These are phyloP conservation scores for Enteromius anoplus DNA, from an alignment of 2,797 vertebrate genomes.

Conservation along the genomic window DNA sequence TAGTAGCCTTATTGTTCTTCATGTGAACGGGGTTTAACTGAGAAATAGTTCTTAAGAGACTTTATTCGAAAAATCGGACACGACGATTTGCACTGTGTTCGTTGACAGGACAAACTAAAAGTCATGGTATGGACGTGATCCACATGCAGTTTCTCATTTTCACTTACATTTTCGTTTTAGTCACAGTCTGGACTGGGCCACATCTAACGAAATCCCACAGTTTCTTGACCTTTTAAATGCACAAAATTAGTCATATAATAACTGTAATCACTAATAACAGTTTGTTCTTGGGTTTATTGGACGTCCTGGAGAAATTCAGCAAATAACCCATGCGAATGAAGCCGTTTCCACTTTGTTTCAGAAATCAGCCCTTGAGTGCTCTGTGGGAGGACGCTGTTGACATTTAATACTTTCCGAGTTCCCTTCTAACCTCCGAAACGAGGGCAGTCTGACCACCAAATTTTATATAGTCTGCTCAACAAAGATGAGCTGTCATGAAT, in stretches of 20 bases:
- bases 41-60: too few relatives aligned
- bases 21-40: too few relatives aligned
- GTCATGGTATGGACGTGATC: too few relatives aligned
- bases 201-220: not conserved
- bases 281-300: not conserved
- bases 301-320: not conserved
- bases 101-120: too few relatives aligned
- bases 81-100: too few relatives aligned
- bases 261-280: conserved; percentile 13
- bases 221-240: not conserved
- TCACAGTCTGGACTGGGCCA: not conserved
- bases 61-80: too few relatives aligned
- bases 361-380: conserved; percentile 23
- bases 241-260: conserved; percentile 27
- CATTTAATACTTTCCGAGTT: conserved; percentile 52
- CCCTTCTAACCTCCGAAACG: conserved; percentile 42
- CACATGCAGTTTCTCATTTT: too few relatives aligned
- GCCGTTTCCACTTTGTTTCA: not conserved
- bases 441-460: conserved; percentile 28
- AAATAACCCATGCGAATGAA: not conserved
- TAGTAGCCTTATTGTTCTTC: too few relatives aligned
- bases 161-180: not conserved
- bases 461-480: conserved; percentile 30
- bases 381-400: conserved; percentile 44
- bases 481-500: conserved; percentile 50